Evolutionary conservation across 2,888 invertebrate genomes (phyloP), one percentile per base, ranked within the genome.

Genomic region (Siphonodentalium dalli): DNA sequence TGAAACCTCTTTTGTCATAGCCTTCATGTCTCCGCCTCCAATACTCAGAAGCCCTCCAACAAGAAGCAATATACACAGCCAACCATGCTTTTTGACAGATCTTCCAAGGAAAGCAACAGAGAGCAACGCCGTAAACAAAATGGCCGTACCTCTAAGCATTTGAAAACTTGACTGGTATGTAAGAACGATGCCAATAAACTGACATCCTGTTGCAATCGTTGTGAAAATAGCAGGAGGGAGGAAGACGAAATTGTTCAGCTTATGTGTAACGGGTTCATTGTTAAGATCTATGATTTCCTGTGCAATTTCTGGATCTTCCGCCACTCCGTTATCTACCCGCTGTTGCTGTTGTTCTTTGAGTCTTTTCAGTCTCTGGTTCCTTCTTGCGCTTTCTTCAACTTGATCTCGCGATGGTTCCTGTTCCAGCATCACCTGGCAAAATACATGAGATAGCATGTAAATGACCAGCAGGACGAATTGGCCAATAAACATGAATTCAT

Each of bases 131-230:
- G 75, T 77, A 58, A 77, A 77, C 6, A 77, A 68, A 13, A 77
- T 74, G 1, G 75, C 75, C 27, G 76, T 80, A 87, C 91, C 94
- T 84, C 95, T 85, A 69, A 97, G 88, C 94, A 97, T 96, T 85
- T 96, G 96, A 82, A 94, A 97, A 76, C 93, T 94, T 66, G 93
- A 92, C 1, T 92, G 91, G 77, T 90, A 93, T 0, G 97, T 97
- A 78, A 97, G 84, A 69, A 89, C 93, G 46, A 97, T 84, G 5
- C 95, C 96, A 41, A 94, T 87, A 76, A 95, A 93, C 89, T 95
- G 91, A 26, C 91, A 86, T 0, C 93, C 90, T 0, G 95, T 94
- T 1, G 90, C 92, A 54, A 89, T 83, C 86, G 93, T 89, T 80
- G 97, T 96, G 80, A 92, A 91, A 82, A 93, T 84, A 0, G 95